Percentiles rank a stretch among this genome's conserved stretches.
These are phyloP conservation scores for Meandrina meandrites DNA, from an alignment of 92 coral and sea anemone species.

Conservation along the genomic window DNA sequence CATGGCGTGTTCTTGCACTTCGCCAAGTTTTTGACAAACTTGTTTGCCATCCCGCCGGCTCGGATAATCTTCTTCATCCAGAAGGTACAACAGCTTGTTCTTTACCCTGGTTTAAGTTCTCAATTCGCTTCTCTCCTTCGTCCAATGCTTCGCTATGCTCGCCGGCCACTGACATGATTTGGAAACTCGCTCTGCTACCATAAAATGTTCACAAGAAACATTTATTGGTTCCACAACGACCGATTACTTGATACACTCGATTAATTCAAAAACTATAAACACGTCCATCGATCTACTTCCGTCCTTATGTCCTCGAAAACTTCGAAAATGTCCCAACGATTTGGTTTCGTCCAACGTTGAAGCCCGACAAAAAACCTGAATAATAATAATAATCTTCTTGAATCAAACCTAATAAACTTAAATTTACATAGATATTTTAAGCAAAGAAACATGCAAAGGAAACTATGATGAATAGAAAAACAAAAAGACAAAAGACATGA, in stretches of 20 bases:
- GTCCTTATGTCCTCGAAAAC: background rate
- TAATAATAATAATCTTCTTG: too few species aligned
- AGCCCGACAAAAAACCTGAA: too few species aligned
- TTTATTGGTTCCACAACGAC: background rate
- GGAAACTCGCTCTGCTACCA: slow-evolving; percentile 61
- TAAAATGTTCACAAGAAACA: background rate
- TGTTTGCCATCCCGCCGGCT: slow-evolving; percentile 53
- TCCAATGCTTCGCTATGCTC: background rate
- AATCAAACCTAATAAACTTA: too few species aligned
- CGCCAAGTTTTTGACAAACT: slow-evolving; percentile 37
- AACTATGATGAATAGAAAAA: too few species aligned
- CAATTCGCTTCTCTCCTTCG: slow-evolving; percentile 2
- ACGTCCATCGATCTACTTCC: background rate
- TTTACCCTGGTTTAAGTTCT: slow-evolving; percentile 6
- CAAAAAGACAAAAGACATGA: too few species aligned
- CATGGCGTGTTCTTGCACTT: slow-evolving; percentile 46
- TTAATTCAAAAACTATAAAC: too few species aligned
- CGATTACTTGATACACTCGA: too few species aligned
- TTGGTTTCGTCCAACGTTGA: background rate
- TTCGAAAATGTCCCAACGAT: background rate
- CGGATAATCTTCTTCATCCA: slow-evolving; percentile 44
- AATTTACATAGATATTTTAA: too few species aligned
- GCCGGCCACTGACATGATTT: background rate
- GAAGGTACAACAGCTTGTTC: background rate
- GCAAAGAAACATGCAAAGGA: too few species aligned